A percentile compares a stretch with the other conserved stretches of the same genome.
Evolutionary conservation across 2,113 vertebrate genomes (phyloP).

Genomic region (Dryoscopus gambensis): DNA sequence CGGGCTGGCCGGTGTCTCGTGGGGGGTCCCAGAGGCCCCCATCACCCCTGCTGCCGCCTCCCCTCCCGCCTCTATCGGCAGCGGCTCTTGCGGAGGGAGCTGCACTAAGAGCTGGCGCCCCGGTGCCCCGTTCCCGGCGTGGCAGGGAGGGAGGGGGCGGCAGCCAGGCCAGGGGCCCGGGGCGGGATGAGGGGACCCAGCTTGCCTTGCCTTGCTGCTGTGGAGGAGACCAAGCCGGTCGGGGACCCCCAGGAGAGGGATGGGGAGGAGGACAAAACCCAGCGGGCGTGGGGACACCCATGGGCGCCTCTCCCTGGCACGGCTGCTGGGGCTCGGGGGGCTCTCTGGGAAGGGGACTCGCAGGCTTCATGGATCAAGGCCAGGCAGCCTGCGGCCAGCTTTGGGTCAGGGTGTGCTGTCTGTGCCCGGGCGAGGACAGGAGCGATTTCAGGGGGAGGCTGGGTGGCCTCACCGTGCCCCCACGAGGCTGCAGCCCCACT

Average conservation of each 20-base stretch:
- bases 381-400: background rate
- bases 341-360: background rate
- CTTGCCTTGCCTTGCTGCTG: background rate
- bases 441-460: background rate
- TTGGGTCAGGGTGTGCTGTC: background rate
- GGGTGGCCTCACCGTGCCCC: background rate
- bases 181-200: accelerated
- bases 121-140: background rate
- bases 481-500: background rate
- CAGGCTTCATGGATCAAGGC: background rate
- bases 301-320: background rate
- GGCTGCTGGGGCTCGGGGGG: accelerated
- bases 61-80: accelerated
- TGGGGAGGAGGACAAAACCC: background rate
- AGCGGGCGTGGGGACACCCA: accelerated
- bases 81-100: background rate
- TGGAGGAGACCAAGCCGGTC: background rate
- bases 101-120: background rate
- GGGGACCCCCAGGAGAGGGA: accelerated
- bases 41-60: accelerated
- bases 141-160: background rate
- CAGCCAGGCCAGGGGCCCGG: accelerated
- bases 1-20: background rate
- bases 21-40: background rate
- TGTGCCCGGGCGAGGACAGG: background rate